Evolutionary conservation across 1,140 invertebrate genomes (phyloP), one percentile per base, ranked within the genome.

Genomic region (Bombyx mandarina): DNA sequence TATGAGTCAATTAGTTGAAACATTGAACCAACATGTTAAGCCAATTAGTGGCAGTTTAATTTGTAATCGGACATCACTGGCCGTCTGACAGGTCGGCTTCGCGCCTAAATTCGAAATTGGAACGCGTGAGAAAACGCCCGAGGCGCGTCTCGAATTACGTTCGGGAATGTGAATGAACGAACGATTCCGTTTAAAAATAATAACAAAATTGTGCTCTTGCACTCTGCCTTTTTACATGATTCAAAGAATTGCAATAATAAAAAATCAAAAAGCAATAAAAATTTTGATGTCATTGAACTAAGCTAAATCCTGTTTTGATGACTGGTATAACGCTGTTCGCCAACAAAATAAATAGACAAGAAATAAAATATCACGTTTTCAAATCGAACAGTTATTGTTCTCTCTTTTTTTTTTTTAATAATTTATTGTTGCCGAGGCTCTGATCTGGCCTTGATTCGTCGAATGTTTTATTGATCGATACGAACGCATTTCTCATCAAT

Each of bases 61-160:
- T 35, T 54, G 57, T 50, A 47, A 52, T 48, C 26, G 58, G 47
- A 26, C 56, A 58, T 58, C 62, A 56, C 58, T 58, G 58, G 26
- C 44, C 12, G 58, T 57, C 60, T 62, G 71, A 46, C 62, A 67
- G 52, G 46, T 60, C 63, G 51, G 54, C 52, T 75, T 75, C 72
- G 69, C 72, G 71, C 69, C 74, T 65, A 69, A 76, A 71, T 72
- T 69, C 63, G 63, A 77, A 80, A 69, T 65, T 58, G 62, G 67
- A 71, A 64, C 67, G 71, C 70, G 77, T 77, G 77, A 73, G 75
- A 80, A 74, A 68, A 54, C 62, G 71, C 73, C 62, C 57, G 66
- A 57, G 63, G 56, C 67, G 60, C 53, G 57, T 43, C 54, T 65
- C 58, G 59, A 65, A 61, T 66, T 67, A 71, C 62, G 62, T 62